phyloP scores from a whole-genome alignment of 2,113 vertebrate species.

The Macheiramphus alcinus region DNA sequence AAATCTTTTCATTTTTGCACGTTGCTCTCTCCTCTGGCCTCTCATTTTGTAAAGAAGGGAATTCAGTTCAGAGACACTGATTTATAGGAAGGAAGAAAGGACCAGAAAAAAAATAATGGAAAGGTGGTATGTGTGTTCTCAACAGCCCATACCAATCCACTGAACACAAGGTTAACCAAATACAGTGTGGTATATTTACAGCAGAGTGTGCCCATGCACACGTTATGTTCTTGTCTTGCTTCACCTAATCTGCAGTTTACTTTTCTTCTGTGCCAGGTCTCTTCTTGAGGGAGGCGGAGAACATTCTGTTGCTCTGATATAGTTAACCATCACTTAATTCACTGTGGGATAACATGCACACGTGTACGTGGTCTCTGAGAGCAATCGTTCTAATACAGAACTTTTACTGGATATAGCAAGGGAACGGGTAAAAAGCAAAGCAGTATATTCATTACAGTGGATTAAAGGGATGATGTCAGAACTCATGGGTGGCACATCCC shows the following conservation, averaged over 20 bases:
- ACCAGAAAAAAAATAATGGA: background rate
- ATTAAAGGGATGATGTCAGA: constrained; percentile 27
- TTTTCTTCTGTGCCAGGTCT: background rate
- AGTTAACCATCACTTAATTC: background rate
- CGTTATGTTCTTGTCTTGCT: background rate
- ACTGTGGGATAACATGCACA: background rate
- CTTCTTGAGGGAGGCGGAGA: background rate
- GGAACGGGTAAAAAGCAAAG: background rate
- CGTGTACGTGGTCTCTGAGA: rapidly evolving
- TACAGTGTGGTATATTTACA: rapidly evolving
- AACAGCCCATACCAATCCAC: background rate
- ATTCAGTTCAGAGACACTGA: background rate
- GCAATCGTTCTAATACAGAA: background rate
- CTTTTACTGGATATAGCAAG: background rate
- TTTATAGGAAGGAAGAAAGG: background rate
- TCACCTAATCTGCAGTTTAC: background rate
- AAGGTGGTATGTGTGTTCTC: background rate
- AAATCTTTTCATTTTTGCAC: background rate
- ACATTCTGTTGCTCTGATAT: background rate
- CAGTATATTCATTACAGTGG: background rate
- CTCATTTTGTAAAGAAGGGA: background rate
- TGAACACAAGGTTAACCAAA: background rate
- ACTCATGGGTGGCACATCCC: constrained; percentile 6
- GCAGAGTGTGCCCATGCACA: background rate
- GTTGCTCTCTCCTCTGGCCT: background rate